Base-by-base conservation (phyloP, 2,797 vertebrate genomes). In the Menidia menidia region DNA sequence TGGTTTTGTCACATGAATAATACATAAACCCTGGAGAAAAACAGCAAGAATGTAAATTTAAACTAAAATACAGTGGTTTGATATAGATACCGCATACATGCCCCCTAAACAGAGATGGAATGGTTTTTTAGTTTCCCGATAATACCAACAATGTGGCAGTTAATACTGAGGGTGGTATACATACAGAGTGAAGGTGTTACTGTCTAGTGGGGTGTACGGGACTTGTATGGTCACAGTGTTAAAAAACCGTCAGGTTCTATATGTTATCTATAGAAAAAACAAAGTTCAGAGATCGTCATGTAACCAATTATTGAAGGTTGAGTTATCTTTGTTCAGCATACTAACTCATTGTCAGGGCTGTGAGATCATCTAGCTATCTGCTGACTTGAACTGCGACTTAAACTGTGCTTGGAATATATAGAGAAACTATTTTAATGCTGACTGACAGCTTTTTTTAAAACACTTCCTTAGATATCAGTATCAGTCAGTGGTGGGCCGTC, bases 211-310 rank as follows among this genome's bases (percentile, higher is more conserved):
- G 25, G 25, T 25, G 25, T 25, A 1, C 8, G 35, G 35, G 35
- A 10, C 35, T 7, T 39, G 35, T 39, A 39, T 7, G 35, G 71
- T 72, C 66, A 77, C 15, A 13, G 16, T 33, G 55, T 25, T 76
- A 19, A 73, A 76, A 69, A 39, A 39, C 65, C 63, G 32, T 51
- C 8, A 19, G 19, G 18, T 25, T 10, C n/a, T 19, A 18, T 19
- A 18, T 10, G 54, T 32, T 47, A 16, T 59, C 58, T 7, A 19
- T 45, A 2, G 52, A 6, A 2, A 12, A 3, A 1, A 25, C 32
- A 63, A 75, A 82, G 60, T 57, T 67, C 63, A 64, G 25, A 9
- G 11, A 66, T 63, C 33, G 47, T 43, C 57, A 41, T 44, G 12
- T 35, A 47, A 47, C 8, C 16, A n/a, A 63, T 62, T 6, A 64